Evolutionary conservation across 64 coral and sea anemone species (phyloP), one percentile per base, ranked within the genome.

Genomic region (Astreopora myriophthalma): DNA sequence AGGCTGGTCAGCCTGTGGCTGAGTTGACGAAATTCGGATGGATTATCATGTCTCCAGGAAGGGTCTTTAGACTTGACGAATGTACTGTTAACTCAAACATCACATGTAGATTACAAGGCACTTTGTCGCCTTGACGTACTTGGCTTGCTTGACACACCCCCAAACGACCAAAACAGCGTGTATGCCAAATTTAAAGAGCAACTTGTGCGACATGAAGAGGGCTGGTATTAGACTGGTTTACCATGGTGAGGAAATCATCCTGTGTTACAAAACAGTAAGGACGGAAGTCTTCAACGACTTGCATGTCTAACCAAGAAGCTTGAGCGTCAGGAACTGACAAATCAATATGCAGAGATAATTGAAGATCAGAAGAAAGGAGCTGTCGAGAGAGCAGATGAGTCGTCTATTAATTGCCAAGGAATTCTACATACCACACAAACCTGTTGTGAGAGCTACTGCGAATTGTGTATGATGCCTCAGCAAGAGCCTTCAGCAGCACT

Each of bases 151-250:
- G 89, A 84, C 40, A 30, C 23, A 13, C 42, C 89, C 52, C 66
- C 57, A 23, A 9, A 57, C 39, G 36, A 91, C 34, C 89, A 91
- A 22, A 31, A 51, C 1, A 60, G 2, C 1, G 61, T 89, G 1
- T 39, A 79, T 55, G 2, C 49, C 1, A 61, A 91, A 31, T 84
- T 91, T 34, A 29, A 69, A 17, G 89, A 84, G 48, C 89, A 92
- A 14, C 79, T 85, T 23, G 39, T 70, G 5, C 17, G 79, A 74
- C 34, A 75, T n/a, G 8, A 30, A 32, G 49, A 55, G 16, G 49
- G 49, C 14, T 55, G 49, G 49, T 55, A 55, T 13, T 8, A 55
- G 49, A 55, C 49, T 13, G 49, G 49, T 55, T 13, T 55, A 13
- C 49, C 49, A 8, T 55, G 49, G 49, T 13, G 49, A 11, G 49